A percentile compares a stretch with the other conserved stretches of the same genome.
Conservation (phyloP, 1,140 invertebrate species). For the Papilio polytes region DNA sequence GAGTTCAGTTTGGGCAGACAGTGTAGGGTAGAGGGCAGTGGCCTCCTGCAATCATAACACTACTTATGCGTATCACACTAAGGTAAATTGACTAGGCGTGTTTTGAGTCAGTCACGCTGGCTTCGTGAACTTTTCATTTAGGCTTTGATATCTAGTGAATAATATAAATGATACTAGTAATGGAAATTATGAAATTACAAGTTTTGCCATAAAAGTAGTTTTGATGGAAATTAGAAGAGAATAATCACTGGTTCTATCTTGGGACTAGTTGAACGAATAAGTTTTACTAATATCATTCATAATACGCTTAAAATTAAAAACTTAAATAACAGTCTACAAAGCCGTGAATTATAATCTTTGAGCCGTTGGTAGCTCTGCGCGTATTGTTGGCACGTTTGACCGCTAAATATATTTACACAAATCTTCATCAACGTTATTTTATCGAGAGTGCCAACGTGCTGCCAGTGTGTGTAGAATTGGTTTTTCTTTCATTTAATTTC, state of each 20-base stretch:
- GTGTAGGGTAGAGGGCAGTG: slow-evolving; percentile 26
- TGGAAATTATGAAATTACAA: background rate
- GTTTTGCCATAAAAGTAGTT: background rate
- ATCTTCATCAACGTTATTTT: slow-evolving; percentile 7
- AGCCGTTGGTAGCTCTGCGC: slow-evolving; percentile 1
- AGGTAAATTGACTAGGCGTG: slow-evolving; percentile 83
- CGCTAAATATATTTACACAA: slow-evolving; percentile 8
- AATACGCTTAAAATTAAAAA: slow-evolving; percentile 16
- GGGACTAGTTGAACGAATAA: slow-evolving; percentile 14
- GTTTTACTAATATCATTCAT: slow-evolving; percentile 31
- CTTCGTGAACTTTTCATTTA: slow-evolving; percentile 47
- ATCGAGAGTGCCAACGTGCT: background rate
- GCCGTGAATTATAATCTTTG: slow-evolving; percentile 22
- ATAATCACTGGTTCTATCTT: background rate
- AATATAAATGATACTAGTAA: slow-evolving; percentile 31
- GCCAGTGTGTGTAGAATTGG: background rate
- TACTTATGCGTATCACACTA: slow-evolving; percentile 83
- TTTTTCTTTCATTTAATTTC: background rate
- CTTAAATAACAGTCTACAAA: slow-evolving; percentile 33
- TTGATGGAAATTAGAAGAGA: background rate
- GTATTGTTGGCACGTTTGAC: slow-evolving; percentile 22
- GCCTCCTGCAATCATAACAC: slow-evolving; percentile 71
- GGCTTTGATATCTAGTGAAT: slow-evolving; percentile 47
- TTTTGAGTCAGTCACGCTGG: slow-evolving; percentile 70
- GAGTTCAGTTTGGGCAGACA: slow-evolving; percentile 37